Evolutionary conservation across 2,888 invertebrate genomes (phyloP).

Genomic region (Campoplex nolae): DNA sequence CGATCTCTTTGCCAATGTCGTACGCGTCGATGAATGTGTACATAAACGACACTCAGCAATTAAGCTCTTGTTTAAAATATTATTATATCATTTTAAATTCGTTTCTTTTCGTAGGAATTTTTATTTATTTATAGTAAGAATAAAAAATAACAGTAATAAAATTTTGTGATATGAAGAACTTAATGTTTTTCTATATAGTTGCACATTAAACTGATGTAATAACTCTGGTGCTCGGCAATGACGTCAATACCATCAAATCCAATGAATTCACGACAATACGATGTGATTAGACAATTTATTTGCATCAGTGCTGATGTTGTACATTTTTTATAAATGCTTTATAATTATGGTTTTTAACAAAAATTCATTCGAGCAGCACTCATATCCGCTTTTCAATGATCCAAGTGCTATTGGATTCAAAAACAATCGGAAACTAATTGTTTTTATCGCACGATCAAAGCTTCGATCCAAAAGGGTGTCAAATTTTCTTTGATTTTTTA

Average conservation of each 20-base stretch:
- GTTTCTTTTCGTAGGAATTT: too few species aligned
- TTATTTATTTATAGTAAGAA: background rate
- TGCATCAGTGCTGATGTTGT: too few species aligned
- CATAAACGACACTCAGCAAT: background rate
- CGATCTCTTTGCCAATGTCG: background rate
- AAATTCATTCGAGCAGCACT: background rate
- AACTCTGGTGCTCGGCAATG: background rate
- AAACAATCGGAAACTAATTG: background rate
- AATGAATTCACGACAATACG: too few species aligned
- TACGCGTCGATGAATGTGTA: background rate
- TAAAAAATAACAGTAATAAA: background rate
- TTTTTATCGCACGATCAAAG: background rate
- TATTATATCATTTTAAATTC: too few species aligned
- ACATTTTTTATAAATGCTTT: background rate
- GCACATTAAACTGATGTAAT: background rate
- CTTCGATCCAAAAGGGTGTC: background rate
- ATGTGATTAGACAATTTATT: too few species aligned
- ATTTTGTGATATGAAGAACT: background rate
- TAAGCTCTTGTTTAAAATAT: background rate
- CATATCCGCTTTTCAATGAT: too few species aligned
- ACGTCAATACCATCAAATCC: background rate
- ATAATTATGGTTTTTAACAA: background rate
- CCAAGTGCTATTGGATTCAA: background rate
- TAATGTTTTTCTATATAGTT: background rate
- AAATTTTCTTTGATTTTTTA: background rate